Conservation (phyloP, 2,797 vertebrate species). For the Pipistrellus nathusii region DNA sequence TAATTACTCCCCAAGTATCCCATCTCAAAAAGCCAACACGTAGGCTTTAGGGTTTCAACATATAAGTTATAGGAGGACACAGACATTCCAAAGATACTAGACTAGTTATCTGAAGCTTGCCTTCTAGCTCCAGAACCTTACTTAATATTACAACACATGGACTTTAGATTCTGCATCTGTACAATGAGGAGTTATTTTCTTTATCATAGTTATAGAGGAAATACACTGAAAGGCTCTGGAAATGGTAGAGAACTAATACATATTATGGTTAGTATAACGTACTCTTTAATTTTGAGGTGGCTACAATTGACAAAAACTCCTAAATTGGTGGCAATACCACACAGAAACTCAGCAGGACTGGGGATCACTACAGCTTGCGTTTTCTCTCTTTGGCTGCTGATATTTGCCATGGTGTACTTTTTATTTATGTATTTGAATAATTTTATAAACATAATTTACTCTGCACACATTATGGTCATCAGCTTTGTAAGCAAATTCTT, state of each 20-base stretch:
- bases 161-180: not conserved
- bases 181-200: conserved; percentile 12
- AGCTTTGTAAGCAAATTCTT: conserved; percentile 70
- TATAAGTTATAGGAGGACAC: not conserved
- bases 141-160: not conserved
- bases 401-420: conserved; percentile 62
- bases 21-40: not conserved
- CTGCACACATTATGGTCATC: conserved; percentile 72
- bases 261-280: not conserved
- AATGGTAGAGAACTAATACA: not conserved
- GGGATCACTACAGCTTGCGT: not conserved
- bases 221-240: not conserved
- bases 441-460: conserved; percentile 73
- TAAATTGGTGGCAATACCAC: not conserved
- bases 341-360: conserved; percentile 52
- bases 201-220: not conserved
- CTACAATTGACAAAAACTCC: not conserved
- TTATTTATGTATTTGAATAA: conserved; percentile 79
- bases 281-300: conserved; percentile 11
- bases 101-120: not conserved
- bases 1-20: not conserved
- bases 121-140: not conserved
- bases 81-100: not conserved
- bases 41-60: not conserved
- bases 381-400: conserved; percentile 58